Percentiles rank a stretch among this genome's conserved stretches.
Evolutionary conservation across 1,140 invertebrate genomes (phyloP).

Genomic region (Thrips palmi): DNA sequence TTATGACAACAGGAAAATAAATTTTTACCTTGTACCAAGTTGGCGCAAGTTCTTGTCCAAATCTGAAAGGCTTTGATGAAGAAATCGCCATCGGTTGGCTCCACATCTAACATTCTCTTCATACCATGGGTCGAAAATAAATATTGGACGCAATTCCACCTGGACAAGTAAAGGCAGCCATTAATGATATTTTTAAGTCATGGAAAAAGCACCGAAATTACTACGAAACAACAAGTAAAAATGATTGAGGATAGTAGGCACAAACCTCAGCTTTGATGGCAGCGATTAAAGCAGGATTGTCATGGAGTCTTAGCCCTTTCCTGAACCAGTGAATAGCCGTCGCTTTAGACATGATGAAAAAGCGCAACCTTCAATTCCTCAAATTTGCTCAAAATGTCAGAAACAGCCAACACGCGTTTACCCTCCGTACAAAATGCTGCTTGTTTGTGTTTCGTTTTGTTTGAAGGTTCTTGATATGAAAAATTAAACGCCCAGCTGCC

Average conservation of each 20-base stretch:
- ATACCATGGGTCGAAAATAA: conserved; percentile 46
- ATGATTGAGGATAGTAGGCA: too few species aligned
- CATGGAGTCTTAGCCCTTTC: conserved; percentile 48
- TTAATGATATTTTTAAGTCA: conserved; percentile 3
- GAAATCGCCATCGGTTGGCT: conserved; percentile 45
- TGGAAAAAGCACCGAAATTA: not conserved
- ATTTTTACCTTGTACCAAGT: conserved; percentile 21
- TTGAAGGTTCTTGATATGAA: too few species aligned
- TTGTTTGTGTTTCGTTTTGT: too few species aligned
- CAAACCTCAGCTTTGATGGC: too few species aligned
- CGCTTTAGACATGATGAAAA: conserved; percentile 1
- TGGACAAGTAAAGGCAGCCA: conserved; percentile 13
- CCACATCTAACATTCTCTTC: conserved; percentile 38
- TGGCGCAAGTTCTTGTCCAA: conserved; percentile 37
- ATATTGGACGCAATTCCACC: conserved; percentile 38
- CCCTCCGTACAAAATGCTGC: too few species aligned
- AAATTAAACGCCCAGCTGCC: too few species aligned
- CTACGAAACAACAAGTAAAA: too few species aligned
- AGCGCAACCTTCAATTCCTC: too few species aligned
- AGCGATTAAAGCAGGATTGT: conserved; percentile 44
- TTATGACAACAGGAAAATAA: not conserved
- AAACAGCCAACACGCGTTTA: too few species aligned
- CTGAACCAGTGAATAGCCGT: conserved; percentile 48
- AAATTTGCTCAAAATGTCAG: too few species aligned
- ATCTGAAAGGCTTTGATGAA: conserved; percentile 45